Percentiles rank a stretch among this genome's conserved stretches.
Evolutionary conservation across 2,113 vertebrate genomes (phyloP).

Genomic region (Seriola dumerili): DNA sequence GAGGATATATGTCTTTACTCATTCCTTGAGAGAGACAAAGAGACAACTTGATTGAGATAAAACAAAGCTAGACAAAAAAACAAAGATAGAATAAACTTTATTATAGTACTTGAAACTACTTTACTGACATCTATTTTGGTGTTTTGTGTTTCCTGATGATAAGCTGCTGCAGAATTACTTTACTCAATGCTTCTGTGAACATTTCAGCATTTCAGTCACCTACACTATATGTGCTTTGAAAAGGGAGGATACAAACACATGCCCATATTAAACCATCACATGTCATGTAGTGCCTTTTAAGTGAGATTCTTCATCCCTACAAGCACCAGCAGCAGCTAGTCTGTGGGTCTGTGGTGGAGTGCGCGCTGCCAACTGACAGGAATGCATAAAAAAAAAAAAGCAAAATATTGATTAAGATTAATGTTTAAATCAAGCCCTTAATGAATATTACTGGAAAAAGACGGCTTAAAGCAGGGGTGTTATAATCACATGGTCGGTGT

Average conservation of each 20-base stretch:
- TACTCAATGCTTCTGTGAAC: neutral
- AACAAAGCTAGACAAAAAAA: neutral
- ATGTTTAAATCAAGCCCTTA: neutral
- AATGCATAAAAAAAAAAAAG: neutral
- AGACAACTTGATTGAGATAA: neutral
- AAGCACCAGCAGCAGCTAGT: conserved; percentile 8
- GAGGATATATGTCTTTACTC: neutral
- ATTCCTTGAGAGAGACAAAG: neutral
- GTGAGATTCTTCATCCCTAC: neutral
- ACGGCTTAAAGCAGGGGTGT: too few relatives aligned
- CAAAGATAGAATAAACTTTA: neutral
- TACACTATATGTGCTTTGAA: neutral
- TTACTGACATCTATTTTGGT: neutral
- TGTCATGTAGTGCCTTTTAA: neutral
- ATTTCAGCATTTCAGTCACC: neutral
- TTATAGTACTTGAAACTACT: neutral
- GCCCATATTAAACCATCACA: neutral
- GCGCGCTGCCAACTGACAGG: neutral
- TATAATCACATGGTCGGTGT: too few relatives aligned
- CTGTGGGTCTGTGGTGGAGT: neutral
- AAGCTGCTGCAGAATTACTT: neutral
- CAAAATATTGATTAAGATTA: neutral
- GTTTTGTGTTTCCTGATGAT: neutral
- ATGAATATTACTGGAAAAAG: neutral
- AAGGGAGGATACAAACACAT: neutral